These are phyloP conservation scores for Elysia crispata DNA, from an alignment of 2,888 invertebrate species.

Conservation along the genomic window DNA sequence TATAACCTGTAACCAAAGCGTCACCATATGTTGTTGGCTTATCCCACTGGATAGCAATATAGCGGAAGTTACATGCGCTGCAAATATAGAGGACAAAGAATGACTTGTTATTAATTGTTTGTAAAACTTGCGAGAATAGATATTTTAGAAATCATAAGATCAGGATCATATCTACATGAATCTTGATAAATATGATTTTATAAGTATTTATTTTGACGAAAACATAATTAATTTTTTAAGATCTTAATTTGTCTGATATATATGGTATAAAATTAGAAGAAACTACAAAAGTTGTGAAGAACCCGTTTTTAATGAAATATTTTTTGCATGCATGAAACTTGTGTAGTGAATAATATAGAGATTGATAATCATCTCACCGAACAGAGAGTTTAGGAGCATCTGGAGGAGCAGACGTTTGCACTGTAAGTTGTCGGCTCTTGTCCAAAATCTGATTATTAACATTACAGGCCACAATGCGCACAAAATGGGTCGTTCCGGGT, in stretches of 20 bases:
- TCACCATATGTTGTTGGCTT: conserved; percentile 76
- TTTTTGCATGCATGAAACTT: too few species aligned
- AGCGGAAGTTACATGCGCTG: conserved; percentile 77
- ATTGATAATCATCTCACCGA: conserved; percentile 60
- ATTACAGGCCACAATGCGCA: conserved; percentile 70
- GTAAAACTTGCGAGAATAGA: background rate
- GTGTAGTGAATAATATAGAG: too few species aligned
- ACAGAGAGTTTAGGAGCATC: conserved; percentile 74
- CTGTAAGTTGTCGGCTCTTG: conserved; percentile 73
- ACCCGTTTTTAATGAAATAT: too few species aligned
- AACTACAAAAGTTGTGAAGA: too few species aligned
- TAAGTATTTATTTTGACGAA: too few species aligned
- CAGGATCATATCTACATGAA: too few species aligned
- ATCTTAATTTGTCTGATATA: too few species aligned
- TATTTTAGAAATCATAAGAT: background rate
- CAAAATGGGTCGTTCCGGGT: conserved; percentile 76
- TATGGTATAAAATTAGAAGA: too few species aligned
- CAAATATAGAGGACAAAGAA: too few species aligned
- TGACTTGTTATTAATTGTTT: background rate
- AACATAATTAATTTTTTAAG: too few species aligned
- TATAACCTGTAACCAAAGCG: conserved; percentile 75
- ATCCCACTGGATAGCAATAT: conserved; percentile 77
- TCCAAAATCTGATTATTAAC: conserved; percentile 71
- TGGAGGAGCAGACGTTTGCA: conserved; percentile 76
- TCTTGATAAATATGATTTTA: too few species aligned